Conservation (phyloP, 2,797 vertebrate species). For the Xenops minutus region DNA sequence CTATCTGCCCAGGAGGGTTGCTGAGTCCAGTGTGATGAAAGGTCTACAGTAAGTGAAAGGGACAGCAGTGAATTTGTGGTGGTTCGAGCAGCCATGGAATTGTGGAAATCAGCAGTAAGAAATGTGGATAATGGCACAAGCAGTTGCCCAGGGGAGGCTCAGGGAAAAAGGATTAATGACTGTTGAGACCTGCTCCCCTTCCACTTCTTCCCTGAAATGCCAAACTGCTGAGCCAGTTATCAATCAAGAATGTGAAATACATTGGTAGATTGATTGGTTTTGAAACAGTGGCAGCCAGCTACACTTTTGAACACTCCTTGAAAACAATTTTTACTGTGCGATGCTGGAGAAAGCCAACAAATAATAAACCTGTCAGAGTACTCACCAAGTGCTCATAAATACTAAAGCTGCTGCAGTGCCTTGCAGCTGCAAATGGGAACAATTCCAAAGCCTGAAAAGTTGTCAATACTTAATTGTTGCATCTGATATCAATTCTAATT, state of each 20-base stretch:
- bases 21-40: slow-evolving; percentile 38
- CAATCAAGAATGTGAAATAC: slow-evolving; percentile 73
- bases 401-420: slow-evolving; percentile 55
- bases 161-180: slow-evolving; percentile 71
- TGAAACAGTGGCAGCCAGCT: slow-evolving; percentile 74
- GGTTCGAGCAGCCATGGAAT: neutral
- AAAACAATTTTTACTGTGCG: slow-evolving; percentile 81
- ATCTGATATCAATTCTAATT: slow-evolving; percentile 67
- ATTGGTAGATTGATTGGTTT: slow-evolving; percentile 68
- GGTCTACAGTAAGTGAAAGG: neutral
- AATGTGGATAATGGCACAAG: slow-evolving; percentile 60
- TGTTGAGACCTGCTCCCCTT: slow-evolving; percentile 39
- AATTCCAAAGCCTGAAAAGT: slow-evolving; percentile 57
- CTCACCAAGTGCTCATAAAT: slow-evolving; percentile 75
- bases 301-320: slow-evolving; percentile 71
- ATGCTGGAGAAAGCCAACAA: slow-evolving; percentile 80
- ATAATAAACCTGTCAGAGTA: slow-evolving; percentile 79
- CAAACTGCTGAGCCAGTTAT: slow-evolving; percentile 69
- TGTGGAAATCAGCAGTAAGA: slow-evolving; percentile 60
- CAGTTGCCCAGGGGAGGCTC: slow-evolving; percentile 44
- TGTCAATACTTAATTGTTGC: slow-evolving; percentile 63
- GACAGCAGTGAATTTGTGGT: slow-evolving; percentile 22
- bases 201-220: slow-evolving; percentile 67
- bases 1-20: slow-evolving; percentile 12
- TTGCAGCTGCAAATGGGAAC: slow-evolving; percentile 58